Evolutionary conservation across 1,140 invertebrate species (phyloP).

Genomic region (Diorhabda carinulata): DNA sequence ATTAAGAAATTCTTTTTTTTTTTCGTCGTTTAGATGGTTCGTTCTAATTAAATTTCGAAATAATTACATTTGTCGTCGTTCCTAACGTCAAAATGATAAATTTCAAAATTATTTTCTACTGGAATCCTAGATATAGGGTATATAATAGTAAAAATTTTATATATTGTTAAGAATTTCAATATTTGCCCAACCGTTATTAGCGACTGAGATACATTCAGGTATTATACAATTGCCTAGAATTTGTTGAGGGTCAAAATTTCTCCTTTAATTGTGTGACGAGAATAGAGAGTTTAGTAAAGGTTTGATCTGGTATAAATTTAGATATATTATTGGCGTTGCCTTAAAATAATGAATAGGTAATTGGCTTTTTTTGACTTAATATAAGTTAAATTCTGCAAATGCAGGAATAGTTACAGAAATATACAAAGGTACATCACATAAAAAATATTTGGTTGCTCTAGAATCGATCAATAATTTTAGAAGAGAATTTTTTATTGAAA

Average conservation of each 20-base stretch:
- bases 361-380: background rate
- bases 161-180: background rate
- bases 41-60: background rate
- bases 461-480: background rate
- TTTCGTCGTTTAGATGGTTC: background rate
- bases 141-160: background rate
- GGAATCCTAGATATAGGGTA: background rate
- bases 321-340: background rate
- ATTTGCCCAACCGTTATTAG: background rate
- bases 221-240: background rate
- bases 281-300: background rate
- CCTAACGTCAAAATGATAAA: background rate
- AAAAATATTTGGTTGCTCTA: too few species aligned
- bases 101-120: background rate
- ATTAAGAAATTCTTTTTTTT: background rate
- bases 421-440: too few species aligned
- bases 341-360: background rate
- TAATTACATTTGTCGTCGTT: background rate
- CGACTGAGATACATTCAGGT: background rate
- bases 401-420: background rate
- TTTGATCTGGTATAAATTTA: background rate
- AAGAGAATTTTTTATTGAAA: background rate
- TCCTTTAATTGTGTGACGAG: background rate
- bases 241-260: background rate
- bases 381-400: background rate